Evolutionary conservation across 2,797 vertebrate genomes (phyloP).

Genomic region (Enteromius viviparus): DNA sequence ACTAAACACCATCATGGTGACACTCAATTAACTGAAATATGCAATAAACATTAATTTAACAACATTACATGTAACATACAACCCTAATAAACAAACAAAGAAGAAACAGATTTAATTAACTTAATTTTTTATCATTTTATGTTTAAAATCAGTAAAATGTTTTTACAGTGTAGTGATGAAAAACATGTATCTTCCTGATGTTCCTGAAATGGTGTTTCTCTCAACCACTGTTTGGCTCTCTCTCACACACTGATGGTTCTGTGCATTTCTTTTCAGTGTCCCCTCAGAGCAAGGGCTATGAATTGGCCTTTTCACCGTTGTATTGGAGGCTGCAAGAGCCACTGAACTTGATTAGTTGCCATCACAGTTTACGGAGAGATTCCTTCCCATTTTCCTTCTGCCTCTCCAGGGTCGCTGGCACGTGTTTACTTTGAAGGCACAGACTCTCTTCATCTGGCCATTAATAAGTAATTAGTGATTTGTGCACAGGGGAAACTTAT

Average conservation of each 20-base stretch:
- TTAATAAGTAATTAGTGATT: slow-evolving; percentile 77
- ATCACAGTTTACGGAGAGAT: slow-evolving; percentile 50
- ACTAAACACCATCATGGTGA: too few species aligned
- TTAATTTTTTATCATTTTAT: too few species aligned
- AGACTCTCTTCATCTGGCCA: slow-evolving; percentile 67
- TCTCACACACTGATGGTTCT: slow-evolving; percentile 31
- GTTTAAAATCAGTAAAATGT: too few species aligned
- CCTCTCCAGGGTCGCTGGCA: slow-evolving; percentile 54
- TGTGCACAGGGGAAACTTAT: slow-evolving; percentile 60
- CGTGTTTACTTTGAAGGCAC: slow-evolving; percentile 71
- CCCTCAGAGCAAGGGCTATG: slow-evolving; percentile 34
- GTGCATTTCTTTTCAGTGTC: slow-evolving; percentile 44
- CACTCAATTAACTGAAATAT: too few species aligned
- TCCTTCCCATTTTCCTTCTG: slow-evolving; percentile 36
- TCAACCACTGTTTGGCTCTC: slow-evolving; percentile 8
- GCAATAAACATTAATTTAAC: too few species aligned
- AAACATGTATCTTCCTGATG: slow-evolving; percentile 1
- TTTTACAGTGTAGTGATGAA: not conserved
- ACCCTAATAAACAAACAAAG: too few species aligned
- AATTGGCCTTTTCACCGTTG: slow-evolving; percentile 33
- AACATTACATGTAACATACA: too few species aligned
- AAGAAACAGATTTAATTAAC: too few species aligned
- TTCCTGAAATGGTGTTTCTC: slow-evolving; percentile 24
- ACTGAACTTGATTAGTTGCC: slow-evolving; percentile 53
- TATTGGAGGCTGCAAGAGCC: slow-evolving; percentile 38